These are phyloP conservation scores for Pharmacophagus antenor DNA, from an alignment of 2,888 invertebrate species.

Conservation along the genomic window DNA sequence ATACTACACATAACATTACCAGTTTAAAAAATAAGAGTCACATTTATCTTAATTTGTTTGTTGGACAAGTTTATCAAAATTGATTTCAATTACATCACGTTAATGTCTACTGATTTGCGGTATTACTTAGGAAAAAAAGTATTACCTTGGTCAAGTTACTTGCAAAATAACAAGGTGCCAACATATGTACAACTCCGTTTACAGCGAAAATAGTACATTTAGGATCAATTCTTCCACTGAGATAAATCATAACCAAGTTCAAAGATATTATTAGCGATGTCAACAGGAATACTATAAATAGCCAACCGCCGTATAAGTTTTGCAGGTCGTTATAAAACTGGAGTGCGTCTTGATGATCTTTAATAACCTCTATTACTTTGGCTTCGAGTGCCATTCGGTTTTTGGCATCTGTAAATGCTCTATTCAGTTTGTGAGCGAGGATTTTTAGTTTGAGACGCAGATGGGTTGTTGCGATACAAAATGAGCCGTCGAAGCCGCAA, in stretches of 20 bases:
- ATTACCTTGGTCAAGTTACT: slow-evolving; percentile 57
- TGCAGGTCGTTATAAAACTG: slow-evolving; percentile 51
- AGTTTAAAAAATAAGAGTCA: too few relatives aligned
- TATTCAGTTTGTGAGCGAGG: slow-evolving; percentile 47
- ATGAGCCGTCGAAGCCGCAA: slow-evolving; percentile 60
- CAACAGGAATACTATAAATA: slow-evolving; percentile 53
- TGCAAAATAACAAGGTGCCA: slow-evolving; percentile 57
- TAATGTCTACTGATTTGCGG: background rate
- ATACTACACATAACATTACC: too few relatives aligned
- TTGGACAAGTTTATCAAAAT: background rate
- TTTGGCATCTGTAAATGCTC: slow-evolving; percentile 46
- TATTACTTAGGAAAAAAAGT: too few relatives aligned
- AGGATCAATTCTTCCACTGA: slow-evolving; percentile 47
- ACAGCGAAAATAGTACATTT: slow-evolving; percentile 54
- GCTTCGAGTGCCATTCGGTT: slow-evolving; percentile 41
- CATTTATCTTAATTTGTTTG: background rate
- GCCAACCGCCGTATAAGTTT: slow-evolving; percentile 57
- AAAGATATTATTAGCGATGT: slow-evolving; percentile 56
- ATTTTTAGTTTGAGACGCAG: slow-evolving; percentile 58
- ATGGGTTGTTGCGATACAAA: slow-evolving; percentile 61
- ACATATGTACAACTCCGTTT: slow-evolving; percentile 54
- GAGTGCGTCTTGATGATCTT: slow-evolving; percentile 56
- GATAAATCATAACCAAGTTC: slow-evolving; percentile 56
- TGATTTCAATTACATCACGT: background rate
- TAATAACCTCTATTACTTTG: slow-evolving; percentile 48